Conservation (phyloP, 2,797 vertebrate species). For the Heterohyrax brucei region DNA sequence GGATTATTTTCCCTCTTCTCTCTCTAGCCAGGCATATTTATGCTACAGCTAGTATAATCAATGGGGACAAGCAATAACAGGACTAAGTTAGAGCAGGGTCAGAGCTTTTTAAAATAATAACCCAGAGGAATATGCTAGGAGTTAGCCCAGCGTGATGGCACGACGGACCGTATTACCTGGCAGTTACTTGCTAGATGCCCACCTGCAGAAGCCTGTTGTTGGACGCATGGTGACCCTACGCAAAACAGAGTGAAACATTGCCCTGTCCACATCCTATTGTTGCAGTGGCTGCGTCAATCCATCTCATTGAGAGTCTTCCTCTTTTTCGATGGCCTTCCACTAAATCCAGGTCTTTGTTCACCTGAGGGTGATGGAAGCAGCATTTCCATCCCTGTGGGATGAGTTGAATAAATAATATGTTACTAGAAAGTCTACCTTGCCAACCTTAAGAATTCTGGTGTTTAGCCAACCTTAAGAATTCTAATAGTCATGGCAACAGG, state of each 20-base stretch:
- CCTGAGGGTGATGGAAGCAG: background rate
- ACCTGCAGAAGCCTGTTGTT: background rate
- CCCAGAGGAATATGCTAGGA: background rate
- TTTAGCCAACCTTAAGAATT: background rate
- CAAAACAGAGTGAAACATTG: too few relatives aligned
- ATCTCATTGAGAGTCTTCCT: too few relatives aligned
- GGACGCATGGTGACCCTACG: too few relatives aligned
- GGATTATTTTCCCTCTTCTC: background rate
- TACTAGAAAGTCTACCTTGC: background rate
- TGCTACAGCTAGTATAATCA: background rate
- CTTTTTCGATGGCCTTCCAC: too few relatives aligned
- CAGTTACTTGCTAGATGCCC: background rate
- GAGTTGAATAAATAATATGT: background rate
- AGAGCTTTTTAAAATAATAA: slow-evolving; percentile 30
- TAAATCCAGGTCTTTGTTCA: background rate
- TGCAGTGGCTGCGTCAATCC: too few relatives aligned
- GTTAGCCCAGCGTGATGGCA: background rate
- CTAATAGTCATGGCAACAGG: background rate
- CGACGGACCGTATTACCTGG: background rate
- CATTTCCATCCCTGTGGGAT: background rate
- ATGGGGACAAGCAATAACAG: background rate
- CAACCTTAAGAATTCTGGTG: background rate
- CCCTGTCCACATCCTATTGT: too few relatives aligned
- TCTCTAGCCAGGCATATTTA: background rate
- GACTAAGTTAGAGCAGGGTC: slow-evolving; percentile 19